These are phyloP conservation scores for Cromileptes altivelis DNA, from an alignment of 2,113 vertebrate genomes.

Conservation along the genomic window DNA sequence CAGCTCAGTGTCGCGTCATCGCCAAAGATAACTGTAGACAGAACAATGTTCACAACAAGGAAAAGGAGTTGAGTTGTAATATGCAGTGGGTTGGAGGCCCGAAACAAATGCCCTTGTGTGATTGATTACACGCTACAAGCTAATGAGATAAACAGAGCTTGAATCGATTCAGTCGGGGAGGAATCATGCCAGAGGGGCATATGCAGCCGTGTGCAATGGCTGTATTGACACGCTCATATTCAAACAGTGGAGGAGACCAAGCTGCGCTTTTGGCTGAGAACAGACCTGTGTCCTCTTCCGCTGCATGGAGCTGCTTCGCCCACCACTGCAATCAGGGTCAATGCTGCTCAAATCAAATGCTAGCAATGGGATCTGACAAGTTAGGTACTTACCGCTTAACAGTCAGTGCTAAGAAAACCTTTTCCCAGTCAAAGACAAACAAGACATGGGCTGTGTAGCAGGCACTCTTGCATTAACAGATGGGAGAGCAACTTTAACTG, in stretches of 20 bases:
- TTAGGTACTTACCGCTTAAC: slow-evolving; percentile 42
- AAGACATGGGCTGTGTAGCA: slow-evolving; percentile 18
- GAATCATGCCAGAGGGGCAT: slow-evolving; percentile 76
- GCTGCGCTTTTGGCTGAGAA: slow-evolving; percentile 61
- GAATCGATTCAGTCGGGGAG: slow-evolving; percentile 76
- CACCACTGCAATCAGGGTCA: slow-evolving; percentile 69
- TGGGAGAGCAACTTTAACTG: slow-evolving; percentile 19
- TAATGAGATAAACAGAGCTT: slow-evolving; percentile 85
- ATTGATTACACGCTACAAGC: slow-evolving; percentile 83
- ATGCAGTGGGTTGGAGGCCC: slow-evolving; percentile 62
- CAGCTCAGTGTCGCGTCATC: slow-evolving; percentile 40
- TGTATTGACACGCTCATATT: slow-evolving; percentile 69
- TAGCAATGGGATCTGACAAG: slow-evolving; percentile 64
- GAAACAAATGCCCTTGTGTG: slow-evolving; percentile 79
- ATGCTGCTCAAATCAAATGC: slow-evolving; percentile 60
- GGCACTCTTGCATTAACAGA: slow-evolving; percentile 30
- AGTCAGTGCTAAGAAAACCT: slow-evolving; percentile 52
- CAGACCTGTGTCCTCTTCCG: slow-evolving; percentile 46
- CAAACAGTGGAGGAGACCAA: slow-evolving; percentile 54
- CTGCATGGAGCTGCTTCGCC: slow-evolving; percentile 52
- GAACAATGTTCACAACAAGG: slow-evolving; percentile 42
- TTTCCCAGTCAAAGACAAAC: slow-evolving; percentile 47
- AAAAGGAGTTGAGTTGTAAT: slow-evolving; percentile 63
- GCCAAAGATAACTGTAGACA: slow-evolving; percentile 65
- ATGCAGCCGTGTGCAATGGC: slow-evolving; percentile 68